Conservation (phyloP, 2,797 vertebrate species). For the Chloroceryle amazona region DNA sequence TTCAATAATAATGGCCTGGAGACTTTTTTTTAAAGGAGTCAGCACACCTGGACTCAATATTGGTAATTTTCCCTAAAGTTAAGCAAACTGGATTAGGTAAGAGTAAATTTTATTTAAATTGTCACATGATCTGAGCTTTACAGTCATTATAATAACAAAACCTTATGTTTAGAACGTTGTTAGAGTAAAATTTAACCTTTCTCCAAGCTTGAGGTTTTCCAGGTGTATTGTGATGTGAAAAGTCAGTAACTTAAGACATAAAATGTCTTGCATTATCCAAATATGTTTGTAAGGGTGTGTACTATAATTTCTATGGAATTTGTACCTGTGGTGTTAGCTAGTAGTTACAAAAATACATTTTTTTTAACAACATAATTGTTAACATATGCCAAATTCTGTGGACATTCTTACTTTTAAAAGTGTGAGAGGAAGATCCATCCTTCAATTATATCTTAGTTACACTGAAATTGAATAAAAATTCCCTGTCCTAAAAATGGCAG, state of each 20-base stretch:
- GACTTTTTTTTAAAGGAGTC: background rate
- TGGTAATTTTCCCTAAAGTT: background rate
- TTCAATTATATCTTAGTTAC: background rate
- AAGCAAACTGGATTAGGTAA: background rate
- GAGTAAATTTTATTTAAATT: background rate
- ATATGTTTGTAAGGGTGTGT: background rate
- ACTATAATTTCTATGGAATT: background rate
- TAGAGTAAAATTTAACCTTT: background rate
- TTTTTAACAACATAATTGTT: background rate
- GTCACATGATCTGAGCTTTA: background rate
- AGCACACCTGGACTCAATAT: background rate
- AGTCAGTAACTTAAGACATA: background rate
- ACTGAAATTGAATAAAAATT: background rate
- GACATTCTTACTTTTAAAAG: background rate
- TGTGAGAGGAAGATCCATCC: background rate
- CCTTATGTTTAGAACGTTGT: background rate
- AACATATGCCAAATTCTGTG: background rate
- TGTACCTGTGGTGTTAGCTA: background rate
- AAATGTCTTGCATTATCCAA: background rate
- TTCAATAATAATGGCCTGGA: background rate
- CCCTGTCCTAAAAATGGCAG: background rate
- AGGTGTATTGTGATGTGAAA: background rate
- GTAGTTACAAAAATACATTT: background rate
- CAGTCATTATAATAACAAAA: background rate
- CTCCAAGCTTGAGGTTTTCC: background rate